Conservation (phyloP, 2,113 vertebrate species). For the Aramus guarauna region DNA sequence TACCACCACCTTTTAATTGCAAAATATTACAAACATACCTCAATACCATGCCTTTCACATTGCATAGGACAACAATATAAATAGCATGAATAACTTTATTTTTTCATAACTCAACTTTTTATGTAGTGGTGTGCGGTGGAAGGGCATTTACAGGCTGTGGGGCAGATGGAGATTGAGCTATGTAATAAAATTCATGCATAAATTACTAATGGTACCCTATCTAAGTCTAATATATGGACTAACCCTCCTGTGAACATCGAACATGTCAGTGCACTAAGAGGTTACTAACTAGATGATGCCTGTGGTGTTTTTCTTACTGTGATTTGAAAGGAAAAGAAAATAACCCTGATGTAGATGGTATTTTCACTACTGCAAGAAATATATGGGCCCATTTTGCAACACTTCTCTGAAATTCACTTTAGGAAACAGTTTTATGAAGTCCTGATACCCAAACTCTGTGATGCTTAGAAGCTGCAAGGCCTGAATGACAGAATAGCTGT, state of each 20-base stretch:
- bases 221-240: constrained; percentile 30
- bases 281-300: constrained; percentile 2
- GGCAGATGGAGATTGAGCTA: not conserved
- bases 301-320: constrained; percentile 14
- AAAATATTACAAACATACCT: not conserved
- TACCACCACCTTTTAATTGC: not conserved
- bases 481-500: not conserved
- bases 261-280: constrained; percentile 16
- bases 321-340: constrained; percentile 15
- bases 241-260: constrained; percentile 15
- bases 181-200: not conserved
- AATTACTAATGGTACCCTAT: constrained; percentile 27
- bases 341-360: not conserved
- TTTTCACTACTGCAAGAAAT: not conserved
- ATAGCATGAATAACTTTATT: not conserved
- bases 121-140: not conserved
- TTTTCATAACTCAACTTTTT: not conserved
- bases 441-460: not conserved
- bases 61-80: not conserved
- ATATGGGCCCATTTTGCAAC: not conserved
- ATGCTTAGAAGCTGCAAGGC: not conserved
- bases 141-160: not conserved
- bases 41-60: not conserved
- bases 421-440: not conserved
- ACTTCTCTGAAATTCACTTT: not conserved